phyloP scores from a whole-genome alignment of 2,888 invertebrate species.

The Mantis religiosa region DNA sequence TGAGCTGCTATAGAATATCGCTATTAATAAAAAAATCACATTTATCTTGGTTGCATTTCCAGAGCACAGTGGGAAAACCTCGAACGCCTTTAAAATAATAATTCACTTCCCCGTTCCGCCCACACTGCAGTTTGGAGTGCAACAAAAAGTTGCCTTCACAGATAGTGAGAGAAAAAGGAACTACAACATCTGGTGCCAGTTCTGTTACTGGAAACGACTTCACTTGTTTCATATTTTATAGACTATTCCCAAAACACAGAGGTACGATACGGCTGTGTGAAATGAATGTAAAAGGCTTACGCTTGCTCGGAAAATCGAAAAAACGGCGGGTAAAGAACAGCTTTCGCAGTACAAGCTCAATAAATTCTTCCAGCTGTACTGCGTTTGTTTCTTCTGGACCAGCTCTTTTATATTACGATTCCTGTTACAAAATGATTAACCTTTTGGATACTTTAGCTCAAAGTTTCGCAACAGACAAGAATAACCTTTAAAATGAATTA shows the following conservation, averaged over 20 bases:
- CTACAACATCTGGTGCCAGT: not conserved
- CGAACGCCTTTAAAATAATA: not conserved
- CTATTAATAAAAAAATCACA: not conserved
- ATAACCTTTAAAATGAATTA: too few relatives aligned
- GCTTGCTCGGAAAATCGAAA: not conserved
- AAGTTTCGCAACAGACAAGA: too few relatives aligned
- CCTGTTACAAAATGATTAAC: too few relatives aligned
- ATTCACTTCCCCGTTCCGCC: too few relatives aligned
- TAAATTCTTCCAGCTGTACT: not conserved
- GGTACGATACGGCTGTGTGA: not conserved
- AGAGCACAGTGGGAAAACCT: not conserved
- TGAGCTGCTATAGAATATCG: too few relatives aligned
- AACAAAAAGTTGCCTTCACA: not conserved
- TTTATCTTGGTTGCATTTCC: not conserved
- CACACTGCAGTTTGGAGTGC: not conserved
- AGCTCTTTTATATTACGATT: too few relatives aligned
- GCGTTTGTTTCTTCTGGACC: too few relatives aligned
- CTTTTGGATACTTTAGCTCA: too few relatives aligned
- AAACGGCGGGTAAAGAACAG: not conserved
- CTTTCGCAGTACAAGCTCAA: not conserved
- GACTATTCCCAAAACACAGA: not conserved
- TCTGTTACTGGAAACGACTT: not conserved
- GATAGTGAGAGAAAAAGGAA: not conserved
- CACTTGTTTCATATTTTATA: not conserved
- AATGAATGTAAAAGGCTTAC: not conserved